Conservation (phyloP, 2,797 vertebrate species). For the Harpagifer antarcticus region DNA sequence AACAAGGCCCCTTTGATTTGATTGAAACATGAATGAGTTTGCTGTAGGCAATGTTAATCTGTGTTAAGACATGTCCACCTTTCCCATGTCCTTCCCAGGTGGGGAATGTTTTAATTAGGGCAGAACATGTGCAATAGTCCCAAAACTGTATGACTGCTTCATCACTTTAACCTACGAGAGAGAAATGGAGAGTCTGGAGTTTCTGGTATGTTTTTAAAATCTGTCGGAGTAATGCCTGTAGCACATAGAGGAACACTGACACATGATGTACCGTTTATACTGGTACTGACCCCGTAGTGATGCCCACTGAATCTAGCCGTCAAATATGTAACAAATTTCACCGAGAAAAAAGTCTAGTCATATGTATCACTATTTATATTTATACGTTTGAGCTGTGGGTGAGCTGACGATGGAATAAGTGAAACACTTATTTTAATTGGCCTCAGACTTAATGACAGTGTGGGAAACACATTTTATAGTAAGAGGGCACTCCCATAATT, state of each 20-base stretch:
- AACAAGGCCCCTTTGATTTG: not conserved
- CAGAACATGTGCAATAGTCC: not conserved
- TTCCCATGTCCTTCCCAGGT: not conserved
- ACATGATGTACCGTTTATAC: not conserved
- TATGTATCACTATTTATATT: not conserved
- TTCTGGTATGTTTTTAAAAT: not conserved
- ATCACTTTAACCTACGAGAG: not conserved
- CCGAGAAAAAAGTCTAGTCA: accelerated
- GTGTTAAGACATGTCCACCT: not conserved
- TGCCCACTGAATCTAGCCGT: not conserved
- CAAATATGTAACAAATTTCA: not conserved
- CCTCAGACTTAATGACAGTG: constrained; percentile 1
- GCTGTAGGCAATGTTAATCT: not conserved
- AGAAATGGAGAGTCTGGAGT: not conserved
- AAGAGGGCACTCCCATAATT: not conserved
- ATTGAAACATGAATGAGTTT: not conserved
- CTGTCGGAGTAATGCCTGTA: not conserved
- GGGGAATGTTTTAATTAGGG: constrained; percentile 11
- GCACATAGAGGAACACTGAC: not conserved
- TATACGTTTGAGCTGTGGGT: not conserved
- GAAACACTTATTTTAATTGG: not conserved
- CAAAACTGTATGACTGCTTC: not conserved
- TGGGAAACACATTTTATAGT: constrained; percentile 4
- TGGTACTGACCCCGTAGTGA: not conserved
- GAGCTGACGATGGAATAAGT: not conserved